Evolutionary conservation across 2,888 invertebrate species (phyloP).

Genomic region (Nemapogon koenigi): DNA sequence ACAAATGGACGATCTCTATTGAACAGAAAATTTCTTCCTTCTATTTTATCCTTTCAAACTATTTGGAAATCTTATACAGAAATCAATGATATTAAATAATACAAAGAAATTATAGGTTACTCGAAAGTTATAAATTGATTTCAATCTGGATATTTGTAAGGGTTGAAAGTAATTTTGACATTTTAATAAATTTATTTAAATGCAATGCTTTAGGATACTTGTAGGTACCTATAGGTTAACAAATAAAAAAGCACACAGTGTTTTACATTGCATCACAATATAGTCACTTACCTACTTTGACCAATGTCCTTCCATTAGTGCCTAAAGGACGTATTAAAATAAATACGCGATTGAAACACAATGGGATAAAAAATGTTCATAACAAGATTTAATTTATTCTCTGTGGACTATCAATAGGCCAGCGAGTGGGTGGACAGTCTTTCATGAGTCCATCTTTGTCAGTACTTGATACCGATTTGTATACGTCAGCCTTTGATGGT

Average conservation of each 20-base stretch:
- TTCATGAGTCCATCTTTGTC: slow-evolving; percentile 63
- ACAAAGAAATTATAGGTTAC: too few species aligned
- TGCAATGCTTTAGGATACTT: too few species aligned
- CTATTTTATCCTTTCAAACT: slow-evolving; percentile 7
- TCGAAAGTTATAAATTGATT: too few species aligned
- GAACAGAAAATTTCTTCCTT: slow-evolving; percentile 13
- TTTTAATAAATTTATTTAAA: too few species aligned
- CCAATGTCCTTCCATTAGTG: slow-evolving; percentile 54
- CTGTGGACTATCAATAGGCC: slow-evolving; percentile 51
- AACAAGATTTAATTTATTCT: slow-evolving; percentile 63
- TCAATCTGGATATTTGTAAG: too few species aligned
- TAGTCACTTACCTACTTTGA: slow-evolving; percentile 44
- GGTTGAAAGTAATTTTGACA: too few species aligned
- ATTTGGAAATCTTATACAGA: too few species aligned
- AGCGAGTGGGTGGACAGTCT: slow-evolving; percentile 62
- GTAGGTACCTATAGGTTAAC: too few species aligned
- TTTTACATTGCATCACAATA: too few species aligned
- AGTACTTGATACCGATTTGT: slow-evolving; percentile 62
- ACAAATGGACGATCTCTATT: slow-evolving; percentile 34
- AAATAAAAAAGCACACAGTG: too few species aligned
- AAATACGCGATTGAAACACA: slow-evolving; percentile 46
- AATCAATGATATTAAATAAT: too few species aligned
- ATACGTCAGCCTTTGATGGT: slow-evolving; percentile 52
- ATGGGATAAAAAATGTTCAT: slow-evolving; percentile 57
- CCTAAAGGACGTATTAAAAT: slow-evolving; percentile 41